phyloP scores from a whole-genome alignment of 2,888 invertebrate genomes.

The Zaprionus obscuricornis region DNA sequence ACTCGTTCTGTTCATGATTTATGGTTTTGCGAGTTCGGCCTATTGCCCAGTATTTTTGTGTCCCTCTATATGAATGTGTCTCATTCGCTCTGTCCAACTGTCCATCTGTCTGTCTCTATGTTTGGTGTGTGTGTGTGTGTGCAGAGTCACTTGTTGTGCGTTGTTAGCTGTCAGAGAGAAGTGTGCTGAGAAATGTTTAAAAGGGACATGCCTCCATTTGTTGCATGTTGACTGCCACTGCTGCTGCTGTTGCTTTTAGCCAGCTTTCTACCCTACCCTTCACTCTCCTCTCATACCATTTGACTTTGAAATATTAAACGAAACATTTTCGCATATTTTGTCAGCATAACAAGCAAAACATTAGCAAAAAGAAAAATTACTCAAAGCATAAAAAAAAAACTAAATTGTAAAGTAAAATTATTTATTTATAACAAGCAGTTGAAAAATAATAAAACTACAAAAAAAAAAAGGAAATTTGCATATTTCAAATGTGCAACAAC shows the following conservation, averaged over 20 bases:
- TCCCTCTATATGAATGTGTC: neutral
- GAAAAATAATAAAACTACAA: neutral
- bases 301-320: slow-evolving; percentile 8
- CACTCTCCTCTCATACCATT: neutral
- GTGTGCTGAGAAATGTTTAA: slow-evolving; percentile 26
- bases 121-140: slow-evolving; percentile 1
- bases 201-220: slow-evolving; percentile 14
- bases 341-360: no score
- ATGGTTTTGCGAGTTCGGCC: no score
- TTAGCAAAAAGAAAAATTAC: no score
- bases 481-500: no score
- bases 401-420: slow-evolving; percentile 3
- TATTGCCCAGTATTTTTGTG: slow-evolving; percentile 41
- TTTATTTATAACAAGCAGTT: slow-evolving; percentile 7
- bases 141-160: slow-evolving; percentile 33
- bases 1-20: no score
- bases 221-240: no score
- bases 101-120: neutral
- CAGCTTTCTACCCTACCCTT: no score
- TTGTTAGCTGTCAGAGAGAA: slow-evolving; percentile 34
- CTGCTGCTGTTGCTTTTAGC: no score
- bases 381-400: no score
- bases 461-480: no score
- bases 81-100: neutral
- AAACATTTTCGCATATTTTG: no score